Conservation (phyloP, 2,888 invertebrate genomes). For the Hirtodrosophila cameraria region DNA sequence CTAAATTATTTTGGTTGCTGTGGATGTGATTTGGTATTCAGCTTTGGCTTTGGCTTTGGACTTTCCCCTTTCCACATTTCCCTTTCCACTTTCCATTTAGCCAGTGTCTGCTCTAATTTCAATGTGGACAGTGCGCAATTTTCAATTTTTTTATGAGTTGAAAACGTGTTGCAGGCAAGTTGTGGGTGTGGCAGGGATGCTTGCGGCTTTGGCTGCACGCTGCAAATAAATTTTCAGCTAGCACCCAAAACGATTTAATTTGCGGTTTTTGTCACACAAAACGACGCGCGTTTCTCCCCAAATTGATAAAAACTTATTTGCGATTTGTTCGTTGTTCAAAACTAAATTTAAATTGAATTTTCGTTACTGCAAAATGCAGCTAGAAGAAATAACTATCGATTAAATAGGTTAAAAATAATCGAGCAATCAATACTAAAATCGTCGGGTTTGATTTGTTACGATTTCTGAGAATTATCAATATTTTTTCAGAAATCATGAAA, state of each 20-base stretch:
- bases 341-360: constrained; percentile 22
- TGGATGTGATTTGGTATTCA: constrained; percentile 64
- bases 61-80: too few relatives aligned
- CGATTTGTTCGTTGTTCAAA: constrained; percentile 19
- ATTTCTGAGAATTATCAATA: too few relatives aligned
- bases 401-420: too few relatives aligned
- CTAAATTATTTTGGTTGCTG: constrained; percentile 73
- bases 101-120: constrained; percentile 54
- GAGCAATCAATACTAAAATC: too few relatives aligned
- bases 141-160: constrained; percentile 9
- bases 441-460: too few relatives aligned
- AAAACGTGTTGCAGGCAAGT: constrained; percentile 7
- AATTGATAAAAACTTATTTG: constrained; percentile 64
- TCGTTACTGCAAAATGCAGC: too few relatives aligned
- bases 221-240: constrained; percentile 65
- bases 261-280: constrained; percentile 69
- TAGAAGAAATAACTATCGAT: too few relatives aligned
- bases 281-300: constrained; percentile 39
- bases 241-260: constrained; percentile 76
- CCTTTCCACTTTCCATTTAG: too few relatives aligned
- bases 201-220: constrained; percentile 59
- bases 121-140: constrained; percentile 29
- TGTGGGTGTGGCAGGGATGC: constrained; percentile 14
- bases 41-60: too few relatives aligned
- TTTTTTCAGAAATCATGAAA: too few relatives aligned